Evolutionary conservation across 2,888 invertebrate species (phyloP).

Genomic region (Syrphus vitripennis): DNA sequence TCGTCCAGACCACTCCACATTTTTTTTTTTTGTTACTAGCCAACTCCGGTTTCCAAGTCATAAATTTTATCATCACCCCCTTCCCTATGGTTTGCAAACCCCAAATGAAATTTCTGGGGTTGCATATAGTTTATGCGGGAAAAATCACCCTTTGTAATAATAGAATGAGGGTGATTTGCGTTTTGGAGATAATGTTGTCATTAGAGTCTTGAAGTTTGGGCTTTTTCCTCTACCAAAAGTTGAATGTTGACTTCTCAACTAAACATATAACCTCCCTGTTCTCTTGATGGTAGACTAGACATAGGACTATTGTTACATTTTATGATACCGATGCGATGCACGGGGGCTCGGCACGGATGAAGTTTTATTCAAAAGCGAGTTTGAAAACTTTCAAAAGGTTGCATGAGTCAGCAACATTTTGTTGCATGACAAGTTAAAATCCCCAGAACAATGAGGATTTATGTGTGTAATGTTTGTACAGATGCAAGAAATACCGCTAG

Average conservation of each 20-base stretch:
- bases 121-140: constrained; percentile 24
- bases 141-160: not conserved
- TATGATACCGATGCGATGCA: constrained; percentile 9
- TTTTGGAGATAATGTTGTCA: constrained; percentile 64
- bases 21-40: constrained; percentile 39
- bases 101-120: constrained; percentile 1
- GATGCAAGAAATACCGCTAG: constrained; percentile 1
- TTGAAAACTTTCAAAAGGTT: constrained; percentile 50
- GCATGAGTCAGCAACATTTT: constrained; percentile 68
- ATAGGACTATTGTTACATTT: constrained; percentile 15
- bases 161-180: constrained; percentile 29
- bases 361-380: constrained; percentile 26
- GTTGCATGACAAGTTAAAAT: constrained; percentile 65
- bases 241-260: constrained; percentile 19
- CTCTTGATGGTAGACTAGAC: not conserved
- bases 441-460: constrained; percentile 54
- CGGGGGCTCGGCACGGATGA: constrained; percentile 19
- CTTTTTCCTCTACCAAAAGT: constrained; percentile 4
- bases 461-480: not conserved
- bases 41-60: constrained; percentile 48
- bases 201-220: constrained; percentile 50
- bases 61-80: constrained; percentile 41
- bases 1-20: constrained; percentile 5
- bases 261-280: not conserved
- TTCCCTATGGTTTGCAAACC: not conserved